Conservation (phyloP, 2,888 invertebrate species). For the Agonopterix arenella region DNA sequence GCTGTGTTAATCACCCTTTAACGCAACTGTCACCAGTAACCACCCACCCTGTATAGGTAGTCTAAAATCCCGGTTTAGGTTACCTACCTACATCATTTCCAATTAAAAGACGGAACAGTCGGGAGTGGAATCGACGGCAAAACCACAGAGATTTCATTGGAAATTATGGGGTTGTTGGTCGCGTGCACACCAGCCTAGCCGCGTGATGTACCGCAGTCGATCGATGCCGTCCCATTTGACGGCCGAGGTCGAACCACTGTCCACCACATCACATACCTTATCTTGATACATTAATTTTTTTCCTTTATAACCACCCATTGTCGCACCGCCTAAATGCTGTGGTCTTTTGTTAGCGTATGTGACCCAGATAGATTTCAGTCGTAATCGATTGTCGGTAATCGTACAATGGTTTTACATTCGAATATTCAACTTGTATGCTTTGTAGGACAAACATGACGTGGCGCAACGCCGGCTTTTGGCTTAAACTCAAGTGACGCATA, state of each 20-base stretch:
- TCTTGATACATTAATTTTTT: slow-evolving; percentile 64
- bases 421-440: slow-evolving; percentile 28
- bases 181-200: slow-evolving; percentile 34
- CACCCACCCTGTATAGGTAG: too few relatives aligned
- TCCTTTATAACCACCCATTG: slow-evolving; percentile 45
- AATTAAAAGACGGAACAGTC: neutral
- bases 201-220: slow-evolving; percentile 56
- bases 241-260: slow-evolving; percentile 72
- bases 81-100: too few relatives aligned
- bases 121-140: slow-evolving; percentile 9
- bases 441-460: slow-evolving; percentile 31
- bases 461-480: slow-evolving; percentile 14
- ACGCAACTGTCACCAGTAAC: too few relatives aligned
- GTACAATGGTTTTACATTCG: slow-evolving; percentile 35
- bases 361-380: slow-evolving; percentile 62
- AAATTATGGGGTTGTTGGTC: slow-evolving; percentile 28
- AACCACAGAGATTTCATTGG: slow-evolving; percentile 7
- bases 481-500: slow-evolving; percentile 27
- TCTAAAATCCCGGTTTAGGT: too few relatives aligned
- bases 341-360: slow-evolving; percentile 55
- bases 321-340: slow-evolving; percentile 49
- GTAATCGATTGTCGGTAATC: slow-evolving; percentile 49
- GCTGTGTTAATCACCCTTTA: too few relatives aligned
- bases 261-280: slow-evolving; percentile 64
- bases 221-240: slow-evolving; percentile 67